Evolutionary conservation across 2,797 vertebrate species (phyloP).

Genomic region (Phyllotis vaccarum): DNA sequence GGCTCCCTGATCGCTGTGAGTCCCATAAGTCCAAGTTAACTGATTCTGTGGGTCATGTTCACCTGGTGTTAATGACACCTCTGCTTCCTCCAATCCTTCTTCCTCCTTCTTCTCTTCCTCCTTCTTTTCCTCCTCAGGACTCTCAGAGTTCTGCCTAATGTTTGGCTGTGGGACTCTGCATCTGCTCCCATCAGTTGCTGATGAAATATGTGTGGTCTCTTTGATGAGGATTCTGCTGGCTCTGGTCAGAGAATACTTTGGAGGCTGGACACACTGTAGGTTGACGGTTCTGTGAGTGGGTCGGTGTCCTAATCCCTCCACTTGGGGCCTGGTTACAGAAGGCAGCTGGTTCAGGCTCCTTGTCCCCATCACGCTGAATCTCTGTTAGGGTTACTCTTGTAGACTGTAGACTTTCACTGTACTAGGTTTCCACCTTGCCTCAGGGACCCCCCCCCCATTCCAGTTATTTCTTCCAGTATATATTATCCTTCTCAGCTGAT

Average conservation of each 20-base stretch:
- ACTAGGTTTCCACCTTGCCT: not conserved
- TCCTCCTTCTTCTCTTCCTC: not conserved
- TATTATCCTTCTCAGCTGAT: not conserved
- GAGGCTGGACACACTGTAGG: not conserved
- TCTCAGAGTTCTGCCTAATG: not conserved
- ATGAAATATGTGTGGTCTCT: not conserved
- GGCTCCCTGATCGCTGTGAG: not conserved
- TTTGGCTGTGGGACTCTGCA: not conserved
- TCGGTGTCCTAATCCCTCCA: not conserved
- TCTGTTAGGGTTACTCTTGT: not conserved
- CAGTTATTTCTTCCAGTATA: not conserved
- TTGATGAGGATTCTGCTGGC: not conserved
- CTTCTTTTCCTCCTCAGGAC: not conserved
- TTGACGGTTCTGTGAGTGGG: not conserved
- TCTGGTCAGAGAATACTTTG: not conserved
- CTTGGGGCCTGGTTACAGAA: not conserved
- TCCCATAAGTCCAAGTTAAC: not conserved
- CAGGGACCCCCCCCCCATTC: not conserved
- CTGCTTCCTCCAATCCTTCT: not conserved
- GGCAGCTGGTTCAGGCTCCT: not conserved
- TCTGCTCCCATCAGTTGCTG: not conserved
- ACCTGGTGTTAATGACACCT: not conserved
- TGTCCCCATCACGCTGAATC: not conserved
- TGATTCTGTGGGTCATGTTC: not conserved
- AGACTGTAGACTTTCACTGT: not conserved